These are phyloP conservation scores for Porites lobata DNA, from an alignment of 92 coral and sea anemone species.

Conservation along the genomic window DNA sequence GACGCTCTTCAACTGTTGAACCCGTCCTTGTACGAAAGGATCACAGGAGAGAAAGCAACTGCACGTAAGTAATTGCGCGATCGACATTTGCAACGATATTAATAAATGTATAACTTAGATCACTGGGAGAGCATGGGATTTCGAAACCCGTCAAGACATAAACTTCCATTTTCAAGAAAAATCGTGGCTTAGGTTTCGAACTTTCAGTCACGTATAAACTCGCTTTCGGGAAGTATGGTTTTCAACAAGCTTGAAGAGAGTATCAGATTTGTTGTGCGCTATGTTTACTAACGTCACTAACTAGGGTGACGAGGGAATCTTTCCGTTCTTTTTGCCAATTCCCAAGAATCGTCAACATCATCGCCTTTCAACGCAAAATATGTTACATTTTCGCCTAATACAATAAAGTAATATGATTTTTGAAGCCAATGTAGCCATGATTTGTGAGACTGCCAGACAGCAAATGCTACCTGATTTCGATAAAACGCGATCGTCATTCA, in stretches of 20 bases:
- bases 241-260: too few relatives aligned
- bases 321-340: too few relatives aligned
- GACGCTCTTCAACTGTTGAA: conserved; percentile 87
- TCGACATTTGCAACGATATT: neutral
- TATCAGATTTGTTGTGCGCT: too few relatives aligned
- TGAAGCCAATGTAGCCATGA: neutral
- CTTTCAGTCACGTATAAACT: neutral
- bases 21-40: conserved; percentile 76
- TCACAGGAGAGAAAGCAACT: conserved; percentile 88
- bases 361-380: neutral
- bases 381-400: neutral
- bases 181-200: neutral
- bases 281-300: too few relatives aligned
- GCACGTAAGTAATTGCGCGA: conserved; percentile 53
- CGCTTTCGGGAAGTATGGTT: too few relatives aligned
- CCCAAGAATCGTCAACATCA: too few relatives aligned
- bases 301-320: too few relatives aligned
- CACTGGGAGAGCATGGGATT: neutral
- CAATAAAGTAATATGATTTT: neutral
- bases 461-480: too few relatives aligned
- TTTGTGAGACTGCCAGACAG: too few relatives aligned
- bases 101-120: neutral
- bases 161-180: neutral
- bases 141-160: neutral
- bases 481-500: too few relatives aligned